Percentiles rank a stretch among this genome's conserved stretches.
Evolutionary conservation across 2,113 vertebrate genomes (phyloP).

Genomic region (Megaleporinus macrocephalus): DNA sequence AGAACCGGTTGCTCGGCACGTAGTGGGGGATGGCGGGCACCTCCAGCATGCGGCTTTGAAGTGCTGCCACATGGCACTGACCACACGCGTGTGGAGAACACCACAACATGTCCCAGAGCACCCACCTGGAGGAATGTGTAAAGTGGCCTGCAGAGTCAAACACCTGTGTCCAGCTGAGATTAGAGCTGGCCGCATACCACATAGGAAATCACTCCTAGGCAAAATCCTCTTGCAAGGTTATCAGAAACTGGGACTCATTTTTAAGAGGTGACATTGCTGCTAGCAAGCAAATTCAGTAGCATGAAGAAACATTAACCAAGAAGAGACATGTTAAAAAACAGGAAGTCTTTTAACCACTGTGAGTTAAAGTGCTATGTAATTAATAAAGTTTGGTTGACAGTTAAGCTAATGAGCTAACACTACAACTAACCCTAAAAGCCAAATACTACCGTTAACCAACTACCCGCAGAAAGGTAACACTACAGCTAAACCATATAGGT

Average conservation of each 20-base stretch:
- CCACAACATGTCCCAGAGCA: neutral
- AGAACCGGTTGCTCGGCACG: neutral
- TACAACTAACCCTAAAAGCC: no score
- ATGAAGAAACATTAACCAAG: no score
- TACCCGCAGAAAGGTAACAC: no score
- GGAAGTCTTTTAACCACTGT: no score
- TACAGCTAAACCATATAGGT: no score
- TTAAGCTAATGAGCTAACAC: no score
- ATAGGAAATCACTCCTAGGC: neutral
- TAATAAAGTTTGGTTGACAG: no score
- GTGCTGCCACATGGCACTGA: constrained; percentile 25
- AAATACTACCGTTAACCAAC: no score
- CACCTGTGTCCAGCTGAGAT: constrained; percentile 23
- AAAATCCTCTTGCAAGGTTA: neutral
- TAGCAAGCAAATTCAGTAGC: no score
- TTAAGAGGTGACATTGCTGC: no score
- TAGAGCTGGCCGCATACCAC: neutral
- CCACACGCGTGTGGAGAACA: neutral
- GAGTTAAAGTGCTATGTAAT: no score
- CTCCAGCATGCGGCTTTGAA: constrained; percentile 30
- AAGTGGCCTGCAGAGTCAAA: constrained; percentile 28
- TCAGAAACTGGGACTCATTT: neutral
- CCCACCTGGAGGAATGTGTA: constrained; percentile 46
- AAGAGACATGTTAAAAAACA: no score
- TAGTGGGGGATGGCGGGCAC: constrained; percentile 2